Base-by-base conservation (phyloP, 2,888 invertebrate genomes). In the Orthosia gothica region DNA sequence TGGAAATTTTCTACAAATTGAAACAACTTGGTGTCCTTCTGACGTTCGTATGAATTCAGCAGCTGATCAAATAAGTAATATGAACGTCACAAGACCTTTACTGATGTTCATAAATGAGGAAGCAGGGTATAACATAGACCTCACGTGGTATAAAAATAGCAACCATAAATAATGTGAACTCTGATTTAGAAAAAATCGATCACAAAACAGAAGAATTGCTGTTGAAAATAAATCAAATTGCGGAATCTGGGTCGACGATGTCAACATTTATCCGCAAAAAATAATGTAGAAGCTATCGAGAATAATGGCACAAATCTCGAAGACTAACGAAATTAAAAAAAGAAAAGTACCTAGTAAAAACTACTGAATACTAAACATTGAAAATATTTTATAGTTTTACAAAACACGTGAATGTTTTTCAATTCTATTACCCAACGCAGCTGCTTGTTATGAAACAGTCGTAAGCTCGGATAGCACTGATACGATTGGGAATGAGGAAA, bases 1-100 rank as follows among this genome's bases (percentile, higher is more conserved):
- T 82, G 87, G 81, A 87, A 90, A 85, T 55, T 84, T 80, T 74
- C 81, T 72, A 77, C 47, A 64, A 75, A 74, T 74, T 74, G 13
- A 70, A 82, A 59, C 54, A 54, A 59, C 72, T 74, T 54, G 69
- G 45, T 81, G 80, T 85, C 85, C 86, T 89, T 82, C 79, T 78
- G 76, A 76, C 82, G 55, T 66, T 61, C 66, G 68, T 61, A 74
- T 23, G 50, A 66, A 75, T 84, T 80, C 88, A 88, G 81, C 82
- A 88, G 81, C 82, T 90, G 88, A 79, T 65, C 70, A 87, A 87
- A 85, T 77, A 40, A 9, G 9, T 40, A 89, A 85, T 74, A 85
- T 54, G 3, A 20, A 76, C 78, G 79, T 87, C 82, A 82, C 67
- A 54, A 83, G 73, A 76, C 76, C 76, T 73, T 74, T 74, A 67